Conservation (phyloP, 2,888 invertebrate species). For the Patella depressa region DNA sequence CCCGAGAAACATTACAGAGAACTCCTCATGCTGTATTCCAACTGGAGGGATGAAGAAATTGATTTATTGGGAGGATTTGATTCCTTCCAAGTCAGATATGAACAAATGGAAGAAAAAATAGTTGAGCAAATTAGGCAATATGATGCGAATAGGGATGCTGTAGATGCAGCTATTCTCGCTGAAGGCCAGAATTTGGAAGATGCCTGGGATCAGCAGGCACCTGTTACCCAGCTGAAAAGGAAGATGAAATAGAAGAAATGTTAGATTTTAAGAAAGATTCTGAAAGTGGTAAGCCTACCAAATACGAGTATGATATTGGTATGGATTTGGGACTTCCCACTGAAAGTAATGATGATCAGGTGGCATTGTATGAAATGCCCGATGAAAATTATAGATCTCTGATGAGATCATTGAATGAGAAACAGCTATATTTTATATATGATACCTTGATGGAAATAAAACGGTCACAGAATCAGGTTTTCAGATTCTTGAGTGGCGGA, state of each 20-base stretch:
- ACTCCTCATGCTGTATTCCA: slow-evolving; percentile 43
- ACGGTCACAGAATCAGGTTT: too few relatives aligned
- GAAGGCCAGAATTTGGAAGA: slow-evolving; percentile 28
- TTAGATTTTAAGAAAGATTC: not conserved
- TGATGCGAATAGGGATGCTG: slow-evolving; percentile 31
- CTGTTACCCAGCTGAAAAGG: slow-evolving; percentile 1
- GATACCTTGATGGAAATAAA: too few relatives aligned
- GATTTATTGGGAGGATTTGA: slow-evolving; percentile 17
- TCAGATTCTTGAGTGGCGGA: too few relatives aligned
- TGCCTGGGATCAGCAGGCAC: slow-evolving; percentile 34
- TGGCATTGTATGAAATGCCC: too few relatives aligned
- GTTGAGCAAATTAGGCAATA: slow-evolving; percentile 21
- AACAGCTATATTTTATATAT: too few relatives aligned
- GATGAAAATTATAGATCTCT: too few relatives aligned
- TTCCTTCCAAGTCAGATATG: not conserved
- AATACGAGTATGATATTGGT: slow-evolving; percentile 38
- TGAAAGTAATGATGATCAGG: slow-evolving; percentile 20
- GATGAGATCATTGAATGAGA: too few relatives aligned
- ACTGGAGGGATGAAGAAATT: slow-evolving; percentile 55
- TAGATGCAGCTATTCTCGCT: slow-evolving; percentile 29
- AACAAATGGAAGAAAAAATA: slow-evolving; percentile 17
- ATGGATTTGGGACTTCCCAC: slow-evolving; percentile 33
- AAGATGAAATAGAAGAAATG: not conserved
- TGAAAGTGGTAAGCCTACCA: slow-evolving; percentile 20
- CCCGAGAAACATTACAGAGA: slow-evolving; percentile 53